Evolutionary conservation across 2,797 vertebrate species (phyloP), one percentile per base, ranked within the genome.

Genomic region (Coregonus suidteri): DNA sequence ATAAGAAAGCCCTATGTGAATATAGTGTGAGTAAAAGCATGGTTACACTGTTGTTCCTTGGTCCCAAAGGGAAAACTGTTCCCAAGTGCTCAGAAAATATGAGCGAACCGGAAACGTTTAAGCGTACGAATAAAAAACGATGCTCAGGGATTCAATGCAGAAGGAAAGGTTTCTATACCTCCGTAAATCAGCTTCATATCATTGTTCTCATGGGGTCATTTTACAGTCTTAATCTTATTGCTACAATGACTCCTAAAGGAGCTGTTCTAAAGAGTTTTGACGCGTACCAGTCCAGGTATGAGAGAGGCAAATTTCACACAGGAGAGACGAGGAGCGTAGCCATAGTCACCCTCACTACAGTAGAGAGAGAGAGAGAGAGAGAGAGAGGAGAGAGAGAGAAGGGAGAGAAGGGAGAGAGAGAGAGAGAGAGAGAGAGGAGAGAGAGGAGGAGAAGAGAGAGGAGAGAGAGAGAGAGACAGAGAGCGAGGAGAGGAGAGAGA

Each of bases 1-100:
- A 79, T 79, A 53, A 62, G 56, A 20, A 74, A 52, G 25, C 25
- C 16, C 34, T 7, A 30, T 6, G 2, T 71, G 59, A n/a, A 68
- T 18, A 20, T 20, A 47, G 14, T 34, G 7, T 67, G 64, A 78
- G 59, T 51, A 34, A 14, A 41, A 18, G 37, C 56, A 20, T 70
- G 37, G 18, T 25, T 56, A 14, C 14, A n/a, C 54, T 62, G 76
- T 65, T 76, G 37, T 54, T 54, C 4, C 31, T 76, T 6, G 51
- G n/a, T 54, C 18, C 59, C 20, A 51, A 5, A 25, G 59, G 78
- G n/a, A 70, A 56, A 71, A 67, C 18, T 53, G 16, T 47, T n/a
- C 16, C 11, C 35, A 18, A 3, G 16, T 53, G 31, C 20, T 18
- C 4, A n/a, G 56, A n/a, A 20, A 18, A 34, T 6, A 62, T n/a